Base-by-base conservation (phyloP, 1,140 invertebrate species). In the Nephila pilipes region DNA sequence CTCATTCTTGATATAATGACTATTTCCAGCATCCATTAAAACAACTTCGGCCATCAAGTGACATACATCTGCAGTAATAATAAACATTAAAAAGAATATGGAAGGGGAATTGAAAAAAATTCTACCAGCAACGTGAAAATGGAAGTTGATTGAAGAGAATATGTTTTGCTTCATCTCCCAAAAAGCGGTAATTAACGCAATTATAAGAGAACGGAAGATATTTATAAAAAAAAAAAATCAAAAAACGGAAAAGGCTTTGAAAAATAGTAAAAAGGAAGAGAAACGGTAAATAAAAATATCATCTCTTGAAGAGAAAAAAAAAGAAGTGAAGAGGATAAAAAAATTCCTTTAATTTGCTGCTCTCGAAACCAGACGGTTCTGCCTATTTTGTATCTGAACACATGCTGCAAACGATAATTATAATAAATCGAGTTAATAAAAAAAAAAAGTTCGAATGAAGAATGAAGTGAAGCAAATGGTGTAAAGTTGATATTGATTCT, bases 401-500 rank as follows among this genome's bases (percentile, higher is more conserved):
- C 54, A 29, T 90, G 88, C 69, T 90, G 88, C 88, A 90, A 55
- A 90, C 88, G 88, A 90, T 90, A 90, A 90, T 90, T 65, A 90
- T 90, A 90, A 90, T 90, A 90, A 80, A 90, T 90, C 69, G 88
- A 90, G 69, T 69, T 58, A 22, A 55, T 46, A 46, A 54, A n/a
- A 54, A n/a, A 54, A 85, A 85, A 85, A 85, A 85, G 58, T 85
- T 29, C 20, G 1, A 25, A 55, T 60, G n/a, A 85, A 57, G 29
- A 32, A 58, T 57, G 54, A 32, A 20, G 29, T 55, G 16, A 85
- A 8, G 79, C 32, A 54, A n/a, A 20, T 4, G 22, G 36, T 32
- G 36, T 25, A 57, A 88, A 88, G 87, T 69, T 88, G 65, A 88
- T 88, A 88, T 88, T 75, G 87, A 88, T 88, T 63, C 58, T 29